Evolutionary conservation across 1,140 invertebrate species (phyloP).

Genomic region (Sycobia sp.): DNA sequence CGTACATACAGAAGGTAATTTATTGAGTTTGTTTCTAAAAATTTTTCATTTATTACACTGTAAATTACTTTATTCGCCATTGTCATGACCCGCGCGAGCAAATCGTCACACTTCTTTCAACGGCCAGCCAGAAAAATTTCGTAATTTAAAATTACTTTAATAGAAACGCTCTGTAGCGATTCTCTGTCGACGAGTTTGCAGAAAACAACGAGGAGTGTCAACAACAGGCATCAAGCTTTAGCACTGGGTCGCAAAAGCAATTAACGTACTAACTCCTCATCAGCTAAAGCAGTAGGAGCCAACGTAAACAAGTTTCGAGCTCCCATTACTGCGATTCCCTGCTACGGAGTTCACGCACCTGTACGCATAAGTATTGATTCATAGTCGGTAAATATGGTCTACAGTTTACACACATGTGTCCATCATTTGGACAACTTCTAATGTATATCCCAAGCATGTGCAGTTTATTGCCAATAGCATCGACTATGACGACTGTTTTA

Average conservation of each 20-base stretch:
- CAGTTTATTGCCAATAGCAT: too few species aligned
- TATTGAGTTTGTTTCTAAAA: too few species aligned
- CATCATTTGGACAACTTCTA: too few species aligned
- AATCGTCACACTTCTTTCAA: too few species aligned
- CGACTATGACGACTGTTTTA: too few species aligned
- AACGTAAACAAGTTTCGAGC: conserved; percentile 25
- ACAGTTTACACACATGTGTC: too few species aligned
- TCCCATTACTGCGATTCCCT: background rate
- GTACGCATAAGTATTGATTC: background rate
- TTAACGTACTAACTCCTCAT: conserved; percentile 32
- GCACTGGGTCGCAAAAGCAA: conserved; percentile 6
- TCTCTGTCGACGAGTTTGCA: background rate
- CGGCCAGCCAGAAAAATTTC: too few species aligned
- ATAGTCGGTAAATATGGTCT: background rate
- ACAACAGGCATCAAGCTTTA: conserved; percentile 5
- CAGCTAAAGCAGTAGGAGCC: conserved; percentile 12
- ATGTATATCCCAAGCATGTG: too few species aligned
- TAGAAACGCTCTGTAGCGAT: background rate
- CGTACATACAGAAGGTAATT: too few species aligned
- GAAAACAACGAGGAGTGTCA: conserved; percentile 2
- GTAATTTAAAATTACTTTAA: background rate
- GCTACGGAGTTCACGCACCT: background rate
- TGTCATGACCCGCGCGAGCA: too few species aligned
- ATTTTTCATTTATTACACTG: too few species aligned
- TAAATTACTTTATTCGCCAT: too few species aligned